Conservation (phyloP, 2,797 vertebrate genomes). For the Darevskia nairensis region DNA sequence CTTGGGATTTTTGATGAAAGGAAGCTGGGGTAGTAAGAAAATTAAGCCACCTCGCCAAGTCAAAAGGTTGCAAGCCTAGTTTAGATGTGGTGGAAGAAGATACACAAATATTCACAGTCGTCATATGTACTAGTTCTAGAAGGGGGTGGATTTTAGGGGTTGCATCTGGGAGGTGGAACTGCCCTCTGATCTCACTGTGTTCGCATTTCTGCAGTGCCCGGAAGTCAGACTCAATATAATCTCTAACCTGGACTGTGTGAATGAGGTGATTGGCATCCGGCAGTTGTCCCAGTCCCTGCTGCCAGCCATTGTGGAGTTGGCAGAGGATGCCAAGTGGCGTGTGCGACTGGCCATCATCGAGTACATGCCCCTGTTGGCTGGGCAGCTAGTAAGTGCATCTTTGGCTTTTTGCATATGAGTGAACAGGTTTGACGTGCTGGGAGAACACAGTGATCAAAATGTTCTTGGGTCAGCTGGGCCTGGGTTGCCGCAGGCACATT, state of each 20-base stretch:
- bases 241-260: conserved; percentile 83
- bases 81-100: background rate
- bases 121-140: background rate
- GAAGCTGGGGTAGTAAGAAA: too few species aligned
- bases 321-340: conserved; percentile 82
- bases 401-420: background rate
- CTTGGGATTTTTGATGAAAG: too few species aligned
- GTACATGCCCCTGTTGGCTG: conserved; percentile 82
- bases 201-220: conserved; percentile 69
- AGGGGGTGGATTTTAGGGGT: too few species aligned
- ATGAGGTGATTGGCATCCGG: conserved; percentile 82
- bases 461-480: too few species aligned
- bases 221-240: conserved; percentile 83
- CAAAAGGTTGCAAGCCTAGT: background rate
- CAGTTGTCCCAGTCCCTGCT: conserved; percentile 82
- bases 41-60: background rate
- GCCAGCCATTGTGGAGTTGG: conserved; percentile 81
- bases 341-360: conserved; percentile 82
- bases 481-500: background rate
- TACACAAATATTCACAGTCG: too few species aligned
- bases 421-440: background rate
- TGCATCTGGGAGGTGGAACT: accelerated
- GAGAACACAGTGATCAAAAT: background rate
- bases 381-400: conserved; percentile 73
- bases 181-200: background rate